Evolutionary conservation across 2,888 invertebrate genomes (phyloP).

Genomic region (Chelonus formosanus): DNA sequence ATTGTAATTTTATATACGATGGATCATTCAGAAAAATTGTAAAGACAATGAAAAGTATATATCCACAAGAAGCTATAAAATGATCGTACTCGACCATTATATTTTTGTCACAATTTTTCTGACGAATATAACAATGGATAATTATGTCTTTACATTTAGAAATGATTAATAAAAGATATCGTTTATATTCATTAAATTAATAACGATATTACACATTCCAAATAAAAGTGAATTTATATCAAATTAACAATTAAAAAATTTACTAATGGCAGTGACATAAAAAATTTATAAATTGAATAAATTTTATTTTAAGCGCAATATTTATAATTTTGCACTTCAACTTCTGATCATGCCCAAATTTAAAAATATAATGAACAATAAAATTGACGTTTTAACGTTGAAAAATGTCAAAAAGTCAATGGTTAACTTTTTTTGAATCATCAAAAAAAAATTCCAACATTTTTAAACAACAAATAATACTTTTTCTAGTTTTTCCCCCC

Average conservation of each 20-base stretch:
- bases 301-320: conserved; percentile 15
- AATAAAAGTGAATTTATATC: conserved; percentile 37
- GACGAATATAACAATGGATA: conserved; percentile 17
- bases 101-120: conserved; percentile 8
- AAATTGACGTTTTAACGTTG: conserved; percentile 1
- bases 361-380: background rate
- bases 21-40: background rate
- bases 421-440: background rate
- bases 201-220: conserved; percentile 37
- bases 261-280: conserved; percentile 55
- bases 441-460: conserved; percentile 6
- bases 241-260: conserved; percentile 43
- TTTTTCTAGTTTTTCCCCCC: background rate
- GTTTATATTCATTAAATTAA: conserved; percentile 38
- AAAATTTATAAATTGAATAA: conserved; percentile 34
- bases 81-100: background rate
- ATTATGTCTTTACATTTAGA: conserved; percentile 1
- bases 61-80: no score
- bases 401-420: background rate
- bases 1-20: conserved; percentile 5
- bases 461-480: conserved; percentile 32
- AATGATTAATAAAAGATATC: conserved; percentile 20
- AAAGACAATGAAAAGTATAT: no score
- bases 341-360: conserved; percentile 8
- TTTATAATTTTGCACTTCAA: background rate